Conservation (phyloP, 2,113 vertebrate genomes). For the Eubucco bourcierii region DNA sequence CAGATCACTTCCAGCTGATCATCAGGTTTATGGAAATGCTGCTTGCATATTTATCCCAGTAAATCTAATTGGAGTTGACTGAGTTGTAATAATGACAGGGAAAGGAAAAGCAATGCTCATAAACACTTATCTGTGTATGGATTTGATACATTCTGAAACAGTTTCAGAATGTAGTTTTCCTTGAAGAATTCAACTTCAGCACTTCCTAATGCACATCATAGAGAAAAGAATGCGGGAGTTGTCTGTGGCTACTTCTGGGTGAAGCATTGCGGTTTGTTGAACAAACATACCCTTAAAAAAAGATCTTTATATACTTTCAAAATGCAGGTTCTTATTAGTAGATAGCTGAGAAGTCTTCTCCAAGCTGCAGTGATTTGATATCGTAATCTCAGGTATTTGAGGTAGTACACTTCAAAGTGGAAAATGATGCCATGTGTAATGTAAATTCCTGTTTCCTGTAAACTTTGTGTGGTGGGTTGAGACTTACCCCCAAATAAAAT, state of each 20-base stretch:
- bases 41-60: background rate
- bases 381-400: background rate
- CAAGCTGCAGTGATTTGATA: background rate
- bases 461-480: background rate
- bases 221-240: background rate
- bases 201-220: background rate
- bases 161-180: background rate
- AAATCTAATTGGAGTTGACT: background rate
- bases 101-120: fast-evolving
- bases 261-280: background rate
- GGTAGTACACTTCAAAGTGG: background rate
- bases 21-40: background rate
- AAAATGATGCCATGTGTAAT: background rate
- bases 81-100: background rate
- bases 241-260: background rate
- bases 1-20: background rate
- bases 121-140: background rate
- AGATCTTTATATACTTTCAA: background rate
- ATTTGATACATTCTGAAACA: background rate
- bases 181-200: background rate
- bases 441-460: background rate
- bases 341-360: background rate
- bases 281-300: background rate
- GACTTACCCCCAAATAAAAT: too few relatives aligned
- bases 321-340: background rate